Percentiles rank a stretch among this genome's conserved stretches.
Conservation (phyloP, 2,888 invertebrate genomes). For the Allophyes oxyacanthae region DNA sequence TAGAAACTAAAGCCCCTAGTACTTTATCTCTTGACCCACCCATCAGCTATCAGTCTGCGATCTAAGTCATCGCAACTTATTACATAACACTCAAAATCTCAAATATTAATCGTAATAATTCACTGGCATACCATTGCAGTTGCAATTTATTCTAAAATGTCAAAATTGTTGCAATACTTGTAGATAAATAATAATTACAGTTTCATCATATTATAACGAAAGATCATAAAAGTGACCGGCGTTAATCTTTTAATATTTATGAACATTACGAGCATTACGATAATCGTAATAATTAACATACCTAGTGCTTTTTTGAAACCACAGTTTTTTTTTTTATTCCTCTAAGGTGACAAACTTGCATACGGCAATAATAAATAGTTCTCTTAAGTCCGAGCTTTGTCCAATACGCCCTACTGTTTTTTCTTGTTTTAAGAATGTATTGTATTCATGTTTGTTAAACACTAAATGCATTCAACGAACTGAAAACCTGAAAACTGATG, state of each 20-base stretch:
- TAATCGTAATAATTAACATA: neutral
- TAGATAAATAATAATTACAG: constrained; percentile 1
- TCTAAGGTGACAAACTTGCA: no score
- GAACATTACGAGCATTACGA: no score
- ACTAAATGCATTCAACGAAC: no score
- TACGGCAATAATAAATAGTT: no score
- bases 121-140: constrained; percentile 6
- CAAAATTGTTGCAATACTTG: constrained; percentile 22
- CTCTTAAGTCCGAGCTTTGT: no score
- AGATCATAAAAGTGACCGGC: constrained; percentile 4
- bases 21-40: no score
- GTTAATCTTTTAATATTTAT: constrained; percentile 1
- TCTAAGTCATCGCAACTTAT: constrained; percentile 14
- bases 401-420: no score
- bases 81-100: neutral
- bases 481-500: no score
- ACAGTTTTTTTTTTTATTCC: no score
- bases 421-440: no score
- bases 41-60: neutral
- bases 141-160: constrained; percentile 28
- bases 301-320: neutral
- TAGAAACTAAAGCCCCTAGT: no score
- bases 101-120: constrained; percentile 6
- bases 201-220: constrained; percentile 10
- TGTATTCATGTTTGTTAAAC: no score